Base-by-base conservation (phyloP, 1,140 invertebrate species). In the Theocolax elegans region DNA sequence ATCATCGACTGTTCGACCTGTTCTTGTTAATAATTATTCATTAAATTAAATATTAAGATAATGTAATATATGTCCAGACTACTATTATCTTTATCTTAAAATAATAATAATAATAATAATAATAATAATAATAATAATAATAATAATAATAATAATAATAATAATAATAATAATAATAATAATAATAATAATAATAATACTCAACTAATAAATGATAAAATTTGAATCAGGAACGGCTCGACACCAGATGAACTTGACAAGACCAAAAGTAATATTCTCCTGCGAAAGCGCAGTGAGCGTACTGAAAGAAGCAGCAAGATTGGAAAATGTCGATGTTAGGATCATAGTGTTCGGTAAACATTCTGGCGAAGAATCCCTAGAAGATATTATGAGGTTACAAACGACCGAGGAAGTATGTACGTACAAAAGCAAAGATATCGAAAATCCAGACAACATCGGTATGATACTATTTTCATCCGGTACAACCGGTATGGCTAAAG, bases 211-310 rank as follows among this genome's bases (percentile, higher is more conserved):
- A n/a, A n/a, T n/a, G n/a, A n/a, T n/a, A n/a, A n/a, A n/a, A n/a
- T n/a, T n/a, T n/a, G n/a, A n/a, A n/a, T n/a, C 27, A 71, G 69
- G 31, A 42, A 38, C 27, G 1, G 70, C 70, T 1, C 54, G n/a
- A 23, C 68, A 81, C 56, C 65, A 81, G 10, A 44, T 84, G 21
- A 74, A 75, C 6, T 63, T 78, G n/a, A 75, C 75, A 0, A 44
- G 71, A n/a, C 81, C 82, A 8, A 82, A 82, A 67, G 35, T 84
- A 13, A 71, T 82, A 8, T 85, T 85, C 42, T 67, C 73, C 3
- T 73, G 76, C n/a, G 51, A 72, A 48, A 40, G 62, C 3, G 69
- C 51, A 10, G 65, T 74, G 0, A 12, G 58, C 13, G 40, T 77
- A 3, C 65, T 82, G 6, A 51, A 59, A 9, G 70, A 76, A 17